These are phyloP conservation scores for Actinia equina DNA, from an alignment of 64 coral and sea anemone genomes.

Conservation along the genomic window DNA sequence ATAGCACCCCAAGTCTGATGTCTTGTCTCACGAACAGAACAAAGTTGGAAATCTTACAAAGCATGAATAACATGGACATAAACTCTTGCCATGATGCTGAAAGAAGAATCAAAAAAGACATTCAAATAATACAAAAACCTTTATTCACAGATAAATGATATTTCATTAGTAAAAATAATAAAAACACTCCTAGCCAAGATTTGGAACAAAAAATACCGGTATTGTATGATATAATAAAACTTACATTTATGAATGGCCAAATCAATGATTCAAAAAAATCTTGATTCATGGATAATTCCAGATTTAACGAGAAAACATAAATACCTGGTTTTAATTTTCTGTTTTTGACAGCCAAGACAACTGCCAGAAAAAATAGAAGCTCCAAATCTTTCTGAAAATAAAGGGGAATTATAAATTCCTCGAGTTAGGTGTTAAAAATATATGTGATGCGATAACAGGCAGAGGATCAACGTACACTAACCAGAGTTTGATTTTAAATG, in stretches of 20 bases:
- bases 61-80: slow-evolving; percentile 65
- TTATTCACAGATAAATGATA: too few relatives aligned
- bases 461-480: neutral
- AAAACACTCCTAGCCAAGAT: too few relatives aligned
- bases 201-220: too few relatives aligned
- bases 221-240: too few relatives aligned
- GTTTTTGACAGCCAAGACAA: slow-evolving; percentile 95
- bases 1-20: slow-evolving; percentile 75
- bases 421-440: neutral
- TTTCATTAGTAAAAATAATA: too few relatives aligned
- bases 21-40: slow-evolving; percentile 88
- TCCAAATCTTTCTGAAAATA: slow-evolving; percentile 73
- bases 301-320: neutral
- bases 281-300: too few relatives aligned
- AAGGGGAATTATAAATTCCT: neutral
- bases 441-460: neutral
- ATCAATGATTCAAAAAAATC: too few relatives aligned
- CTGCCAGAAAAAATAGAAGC: slow-evolving; percentile 67
- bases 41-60: slow-evolving; percentile 90
- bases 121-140: too few relatives aligned
- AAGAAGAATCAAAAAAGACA: neutral
- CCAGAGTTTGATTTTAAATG: neutral
- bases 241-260: too few relatives aligned
- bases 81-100: slow-evolving; percentile 88
- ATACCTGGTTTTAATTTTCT: slow-evolving; percentile 94